Percentiles rank a stretch among this genome's conserved stretches.
phyloP scores from a whole-genome alignment of 2,113 vertebrate genomes.

The Bubo bubo region DNA sequence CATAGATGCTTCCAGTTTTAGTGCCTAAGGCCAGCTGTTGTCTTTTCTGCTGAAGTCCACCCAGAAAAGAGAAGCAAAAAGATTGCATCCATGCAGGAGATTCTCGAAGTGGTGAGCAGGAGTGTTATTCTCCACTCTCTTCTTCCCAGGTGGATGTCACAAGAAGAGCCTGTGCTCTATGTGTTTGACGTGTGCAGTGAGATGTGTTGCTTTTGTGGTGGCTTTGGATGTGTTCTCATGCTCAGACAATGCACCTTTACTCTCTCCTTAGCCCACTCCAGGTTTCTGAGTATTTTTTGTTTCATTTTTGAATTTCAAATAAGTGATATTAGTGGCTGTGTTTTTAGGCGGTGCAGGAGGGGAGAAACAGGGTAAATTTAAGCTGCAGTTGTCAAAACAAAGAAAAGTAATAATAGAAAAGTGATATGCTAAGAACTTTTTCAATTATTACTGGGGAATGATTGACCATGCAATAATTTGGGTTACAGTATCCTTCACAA shows the following conservation, averaged over 20 bases:
- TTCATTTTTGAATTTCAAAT: neutral
- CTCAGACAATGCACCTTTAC: neutral
- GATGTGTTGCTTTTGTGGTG: neutral
- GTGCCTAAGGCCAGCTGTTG: neutral
- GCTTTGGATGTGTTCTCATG: neutral
- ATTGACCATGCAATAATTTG: neutral
- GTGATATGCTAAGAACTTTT: neutral
- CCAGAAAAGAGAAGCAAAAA: neutral
- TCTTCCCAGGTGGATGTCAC: neutral
- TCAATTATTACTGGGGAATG: neutral
- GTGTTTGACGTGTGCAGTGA: neutral
- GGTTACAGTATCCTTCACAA: neutral
- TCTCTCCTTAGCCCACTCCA: neutral
- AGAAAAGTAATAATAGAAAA: neutral
- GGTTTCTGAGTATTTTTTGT: neutral
- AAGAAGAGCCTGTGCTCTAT: neutral
- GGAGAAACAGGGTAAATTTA: neutral
- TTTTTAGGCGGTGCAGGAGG: neutral
- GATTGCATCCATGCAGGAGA: accelerated
- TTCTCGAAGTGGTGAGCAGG: neutral
- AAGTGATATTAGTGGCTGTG: neutral
- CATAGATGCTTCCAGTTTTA: neutral
- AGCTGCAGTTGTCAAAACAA: neutral
- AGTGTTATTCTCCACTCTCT: neutral
- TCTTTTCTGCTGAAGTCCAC: neutral